Evolutionary conservation across 2,888 invertebrate species (phyloP).

Genomic region (Oscheius myriophilus): DNA sequence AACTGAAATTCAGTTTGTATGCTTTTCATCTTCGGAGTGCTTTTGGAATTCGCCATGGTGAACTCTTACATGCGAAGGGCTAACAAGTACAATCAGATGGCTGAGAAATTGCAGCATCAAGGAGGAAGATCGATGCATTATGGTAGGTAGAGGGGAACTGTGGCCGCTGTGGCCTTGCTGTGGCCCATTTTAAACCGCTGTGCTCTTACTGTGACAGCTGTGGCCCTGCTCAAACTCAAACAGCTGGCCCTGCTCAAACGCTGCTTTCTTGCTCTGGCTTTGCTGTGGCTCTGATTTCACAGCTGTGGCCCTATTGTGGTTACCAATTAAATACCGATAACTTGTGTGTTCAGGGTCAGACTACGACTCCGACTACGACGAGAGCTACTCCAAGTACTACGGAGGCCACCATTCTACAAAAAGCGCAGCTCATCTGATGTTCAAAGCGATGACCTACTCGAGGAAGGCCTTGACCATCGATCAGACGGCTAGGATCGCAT

Average conservation of each 20-base stretch:
- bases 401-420: constrained; percentile 38
- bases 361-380: constrained; percentile 52
- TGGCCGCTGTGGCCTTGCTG: too few relatives aligned
- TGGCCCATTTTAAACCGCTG: too few relatives aligned
- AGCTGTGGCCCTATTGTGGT: too few relatives aligned
- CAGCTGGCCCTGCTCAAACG: too few relatives aligned
- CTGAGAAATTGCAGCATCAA: constrained; percentile 54
- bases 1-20: constrained; percentile 58
- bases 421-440: constrained; percentile 54
- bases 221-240: too few relatives aligned
- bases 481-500: constrained; percentile 53
- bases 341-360: constrained; percentile 25
- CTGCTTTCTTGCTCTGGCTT: too few relatives aligned
- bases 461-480: constrained; percentile 59
- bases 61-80: constrained; percentile 63
- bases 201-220: too few relatives aligned
- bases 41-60: constrained; percentile 64
- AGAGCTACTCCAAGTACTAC: constrained; percentile 42
- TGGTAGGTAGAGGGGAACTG: constrained; percentile 36
- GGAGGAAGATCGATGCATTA: constrained; percentile 16
- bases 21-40: constrained; percentile 65
- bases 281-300: too few relatives aligned
- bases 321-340: neutral
- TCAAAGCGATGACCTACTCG: constrained; percentile 54
- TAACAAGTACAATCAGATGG: constrained; percentile 64